Evolutionary conservation across 2,797 vertebrate species (phyloP).

Genomic region (Acipenser transmontanus): DNA sequence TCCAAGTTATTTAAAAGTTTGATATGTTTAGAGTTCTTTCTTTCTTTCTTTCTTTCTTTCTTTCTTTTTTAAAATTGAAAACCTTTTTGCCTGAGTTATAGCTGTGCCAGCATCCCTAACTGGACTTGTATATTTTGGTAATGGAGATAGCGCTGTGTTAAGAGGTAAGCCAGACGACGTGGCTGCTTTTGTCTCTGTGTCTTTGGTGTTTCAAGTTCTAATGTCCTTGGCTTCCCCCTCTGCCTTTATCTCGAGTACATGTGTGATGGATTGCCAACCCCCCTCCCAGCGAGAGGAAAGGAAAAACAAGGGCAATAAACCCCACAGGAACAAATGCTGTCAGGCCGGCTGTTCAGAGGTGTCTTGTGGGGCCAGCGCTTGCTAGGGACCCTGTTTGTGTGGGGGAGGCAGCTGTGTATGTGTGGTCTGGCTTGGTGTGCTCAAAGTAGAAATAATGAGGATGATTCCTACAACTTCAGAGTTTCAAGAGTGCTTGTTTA

Average conservation of each 20-base stretch:
- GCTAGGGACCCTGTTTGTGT: too few species aligned
- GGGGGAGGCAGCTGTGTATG: conserved; percentile 6
- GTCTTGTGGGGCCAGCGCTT: conserved; percentile 6
- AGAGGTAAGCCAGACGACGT: conserved; percentile 3
- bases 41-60: too few species aligned
- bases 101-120: too few species aligned
- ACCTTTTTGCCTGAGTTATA: too few species aligned
- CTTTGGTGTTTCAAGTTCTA: neutral
- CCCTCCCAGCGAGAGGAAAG: conserved; percentile 15
- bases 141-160: conserved; percentile 19
- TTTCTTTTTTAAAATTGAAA: too few species aligned
- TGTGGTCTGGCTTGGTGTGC: too few species aligned
- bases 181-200: neutral
- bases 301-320: conserved; percentile 1
- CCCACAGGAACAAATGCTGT: neutral
- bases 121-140: too few species aligned
- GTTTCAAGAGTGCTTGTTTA: too few species aligned
- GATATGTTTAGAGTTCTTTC: too few species aligned
- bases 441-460: too few species aligned
- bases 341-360: neutral
- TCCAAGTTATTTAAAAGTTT: too few species aligned
- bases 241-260: conserved; percentile 1
- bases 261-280: conserved; percentile 21
- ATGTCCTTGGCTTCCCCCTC: conserved; percentile 6
- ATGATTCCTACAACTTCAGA: too few species aligned